Conservation (phyloP, 2,113 vertebrate species). For the Tyto alba region DNA sequence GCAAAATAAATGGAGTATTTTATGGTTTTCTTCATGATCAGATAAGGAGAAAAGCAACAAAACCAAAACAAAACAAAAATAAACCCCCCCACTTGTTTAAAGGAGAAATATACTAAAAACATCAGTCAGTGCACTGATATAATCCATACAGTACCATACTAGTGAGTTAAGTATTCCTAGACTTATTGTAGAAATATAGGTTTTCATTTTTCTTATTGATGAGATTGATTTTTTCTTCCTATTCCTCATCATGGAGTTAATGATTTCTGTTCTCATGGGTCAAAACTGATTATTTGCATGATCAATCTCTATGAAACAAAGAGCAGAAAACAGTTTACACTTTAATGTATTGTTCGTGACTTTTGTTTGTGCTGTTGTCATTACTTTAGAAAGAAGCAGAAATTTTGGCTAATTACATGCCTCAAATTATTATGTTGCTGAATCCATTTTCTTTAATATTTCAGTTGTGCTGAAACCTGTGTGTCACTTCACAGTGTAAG, state of each 20-base stretch:
- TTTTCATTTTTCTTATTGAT: not conserved
- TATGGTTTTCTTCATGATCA: not conserved
- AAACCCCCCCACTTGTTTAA: not conserved
- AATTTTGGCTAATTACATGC: not conserved
- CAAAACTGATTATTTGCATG: not conserved
- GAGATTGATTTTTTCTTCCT: not conserved
- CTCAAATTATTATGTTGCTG: not conserved
- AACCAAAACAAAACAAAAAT: not conserved
- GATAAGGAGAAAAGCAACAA: not conserved
- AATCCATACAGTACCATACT: not conserved
- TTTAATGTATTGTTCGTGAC: not conserved
- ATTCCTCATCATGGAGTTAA: not conserved
- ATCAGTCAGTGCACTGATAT: not conserved
- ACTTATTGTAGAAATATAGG: not conserved
- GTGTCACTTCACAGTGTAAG: not conserved
- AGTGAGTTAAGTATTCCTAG: not conserved
- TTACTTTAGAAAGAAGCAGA: not conserved
- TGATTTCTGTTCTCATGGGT: not conserved
- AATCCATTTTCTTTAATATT: not conserved
- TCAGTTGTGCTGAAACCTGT: not conserved
- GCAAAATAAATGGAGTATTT: not conserved
- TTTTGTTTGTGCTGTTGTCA: not conserved
- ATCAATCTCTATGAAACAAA: not conserved
- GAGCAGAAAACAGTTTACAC: not conserved
- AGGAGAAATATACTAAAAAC: not conserved